Conservation (phyloP, 2,113 vertebrate species). For the Salvelinus alpinus region DNA sequence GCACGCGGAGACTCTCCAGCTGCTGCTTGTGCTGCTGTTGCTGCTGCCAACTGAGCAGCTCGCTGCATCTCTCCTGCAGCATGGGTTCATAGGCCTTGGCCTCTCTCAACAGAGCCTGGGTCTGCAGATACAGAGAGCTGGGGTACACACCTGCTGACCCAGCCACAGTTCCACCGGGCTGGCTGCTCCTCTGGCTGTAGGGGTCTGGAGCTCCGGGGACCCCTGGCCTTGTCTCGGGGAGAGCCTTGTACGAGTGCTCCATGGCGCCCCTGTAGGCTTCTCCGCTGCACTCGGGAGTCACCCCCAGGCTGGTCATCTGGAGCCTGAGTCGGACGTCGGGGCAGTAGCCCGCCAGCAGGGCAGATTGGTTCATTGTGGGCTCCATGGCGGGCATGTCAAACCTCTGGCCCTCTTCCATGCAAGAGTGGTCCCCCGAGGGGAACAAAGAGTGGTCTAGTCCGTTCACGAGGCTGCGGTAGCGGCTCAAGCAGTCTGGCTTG, state of each 20-base stretch:
- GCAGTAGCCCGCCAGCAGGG: constrained; percentile 77
- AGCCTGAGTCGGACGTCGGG: constrained; percentile 81
- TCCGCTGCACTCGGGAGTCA: constrained; percentile 65
- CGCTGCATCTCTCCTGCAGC: constrained; percentile 75
- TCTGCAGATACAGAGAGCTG: constrained; percentile 66
- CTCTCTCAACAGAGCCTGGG: constrained; percentile 74
- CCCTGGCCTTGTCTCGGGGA: constrained; percentile 78
- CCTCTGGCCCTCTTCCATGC: constrained; percentile 79
- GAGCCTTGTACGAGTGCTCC: constrained; percentile 76
- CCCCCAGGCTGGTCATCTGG: constrained; percentile 68
- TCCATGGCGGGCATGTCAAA: constrained; percentile 88
- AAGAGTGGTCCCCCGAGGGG: constrained; percentile 74
- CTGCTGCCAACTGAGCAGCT: constrained; percentile 84
- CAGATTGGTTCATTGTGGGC: constrained; percentile 87
- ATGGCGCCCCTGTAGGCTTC: constrained; percentile 70
- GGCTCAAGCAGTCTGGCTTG: constrained; percentile 75
- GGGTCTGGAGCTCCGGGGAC: constrained; percentile 32
- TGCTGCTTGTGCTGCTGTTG: constrained; percentile 83
- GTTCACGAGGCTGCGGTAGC: constrained; percentile 78
- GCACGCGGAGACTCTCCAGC: constrained; percentile 83
- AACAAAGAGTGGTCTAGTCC: constrained; percentile 80
- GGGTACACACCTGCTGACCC: constrained; percentile 49
- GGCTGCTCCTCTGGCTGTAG: constrained; percentile 62
- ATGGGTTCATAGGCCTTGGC: constrained; percentile 67
- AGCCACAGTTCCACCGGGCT: too few relatives aligned